These are phyloP conservation scores for Propithecus deckenii DNA, from an alignment of 2,797 vertebrate species.

Conservation along the genomic window DNA sequence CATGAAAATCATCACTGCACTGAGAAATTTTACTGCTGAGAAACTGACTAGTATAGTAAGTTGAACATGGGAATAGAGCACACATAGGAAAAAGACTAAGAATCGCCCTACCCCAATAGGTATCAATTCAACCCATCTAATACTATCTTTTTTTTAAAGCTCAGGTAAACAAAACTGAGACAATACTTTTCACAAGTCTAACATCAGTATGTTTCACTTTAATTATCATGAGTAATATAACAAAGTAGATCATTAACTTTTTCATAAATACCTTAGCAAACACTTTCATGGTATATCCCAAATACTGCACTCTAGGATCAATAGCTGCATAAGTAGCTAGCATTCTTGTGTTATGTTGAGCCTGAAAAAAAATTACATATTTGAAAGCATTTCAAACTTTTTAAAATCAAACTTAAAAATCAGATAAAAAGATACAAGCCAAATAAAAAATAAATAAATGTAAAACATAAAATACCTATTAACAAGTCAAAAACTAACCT, in stretches of 20 bases:
- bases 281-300: constrained; percentile 99
- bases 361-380: constrained; percentile 84
- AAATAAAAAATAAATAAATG: constrained; percentile 1
- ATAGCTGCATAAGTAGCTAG: constrained; percentile 96
- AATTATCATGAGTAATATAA: background rate
- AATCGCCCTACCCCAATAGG: background rate
- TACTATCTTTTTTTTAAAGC: background rate
- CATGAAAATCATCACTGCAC: background rate
- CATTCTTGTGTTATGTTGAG: constrained; percentile 99
- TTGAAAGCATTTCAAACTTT: constrained; percentile 51
- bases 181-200: constrained; percentile 30
- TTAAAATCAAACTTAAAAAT: constrained; percentile 21
- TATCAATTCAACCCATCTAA: constrained; percentile 8
- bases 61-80: background rate
- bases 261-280: constrained; percentile 94
- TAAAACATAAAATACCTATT: constrained; percentile 44
- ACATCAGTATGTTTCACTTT: constrained; percentile 39
- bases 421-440: constrained; percentile 25
- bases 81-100: background rate
- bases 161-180: constrained; percentile 19
- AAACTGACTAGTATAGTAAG: background rate
- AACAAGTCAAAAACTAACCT: constrained; percentile 38
- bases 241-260: constrained; percentile 21
- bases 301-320: constrained; percentile 95
- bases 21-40: constrained; percentile 34